These are phyloP conservation scores for Clanis bilineata DNA, from an alignment of 2,888 invertebrate genomes.

Conservation along the genomic window DNA sequence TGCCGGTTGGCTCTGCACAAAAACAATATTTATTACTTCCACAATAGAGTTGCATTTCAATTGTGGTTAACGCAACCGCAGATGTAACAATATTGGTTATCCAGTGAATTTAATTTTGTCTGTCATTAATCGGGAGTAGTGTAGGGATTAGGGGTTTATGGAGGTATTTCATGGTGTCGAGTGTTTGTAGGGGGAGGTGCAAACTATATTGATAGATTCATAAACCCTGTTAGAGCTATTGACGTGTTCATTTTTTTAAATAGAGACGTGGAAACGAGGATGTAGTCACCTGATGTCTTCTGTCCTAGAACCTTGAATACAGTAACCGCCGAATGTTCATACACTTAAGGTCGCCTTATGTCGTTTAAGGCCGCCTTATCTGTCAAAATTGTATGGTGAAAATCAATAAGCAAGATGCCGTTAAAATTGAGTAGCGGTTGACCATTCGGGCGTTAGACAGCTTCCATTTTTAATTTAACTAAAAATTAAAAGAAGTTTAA, in stretches of 20 bases:
- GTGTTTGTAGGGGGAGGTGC: slow-evolving; percentile 9
- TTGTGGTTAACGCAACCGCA: slow-evolving; percentile 41
- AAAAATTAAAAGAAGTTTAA: no score
- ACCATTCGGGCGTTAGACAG: no score
- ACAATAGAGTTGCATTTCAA: slow-evolving; percentile 44
- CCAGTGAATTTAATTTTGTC: slow-evolving; percentile 72
- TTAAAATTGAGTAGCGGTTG: no score
- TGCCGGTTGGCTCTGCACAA: slow-evolving; percentile 31
- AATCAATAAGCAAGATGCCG: no score
- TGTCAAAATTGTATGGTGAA: no score
- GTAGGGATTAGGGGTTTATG: slow-evolving; percentile 70
- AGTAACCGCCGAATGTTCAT: no score
- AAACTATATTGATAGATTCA: not conserved
- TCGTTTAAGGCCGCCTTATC: no score
- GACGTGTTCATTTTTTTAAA: not conserved
- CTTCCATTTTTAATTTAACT: no score
- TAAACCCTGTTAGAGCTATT: not conserved
- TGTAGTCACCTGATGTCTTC: no score
- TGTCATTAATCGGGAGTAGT: slow-evolving; percentile 71
- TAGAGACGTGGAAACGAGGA: no score
- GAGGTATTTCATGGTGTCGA: slow-evolving; percentile 49
- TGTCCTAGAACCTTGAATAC: no score
- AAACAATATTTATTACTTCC: slow-evolving; percentile 42
- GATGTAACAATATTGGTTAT: slow-evolving; percentile 66
- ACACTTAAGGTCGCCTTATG: no score